Evolutionary conservation across 2,113 vertebrate species (phyloP), one percentile per base, ranked within the genome.

Genomic region (Ochotona princeps): DNA sequence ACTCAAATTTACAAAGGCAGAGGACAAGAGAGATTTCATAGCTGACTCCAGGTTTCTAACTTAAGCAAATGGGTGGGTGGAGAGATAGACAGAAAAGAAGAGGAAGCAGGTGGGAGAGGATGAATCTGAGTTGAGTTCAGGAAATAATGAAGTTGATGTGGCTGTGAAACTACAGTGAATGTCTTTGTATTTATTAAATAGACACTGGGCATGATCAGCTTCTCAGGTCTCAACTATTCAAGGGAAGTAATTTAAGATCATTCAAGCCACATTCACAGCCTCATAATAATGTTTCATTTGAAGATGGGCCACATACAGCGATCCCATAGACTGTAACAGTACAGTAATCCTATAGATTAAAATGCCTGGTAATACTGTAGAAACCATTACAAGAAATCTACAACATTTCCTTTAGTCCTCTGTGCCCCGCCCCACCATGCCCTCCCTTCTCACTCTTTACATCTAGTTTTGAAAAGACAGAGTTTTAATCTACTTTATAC

Each of bases 1-100:
- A 82, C 70, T 96, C 67, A 83, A 69, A 70, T 92, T 92, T 92
- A n/a, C 28, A 65, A 73, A 82, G 49, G 35, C 44, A 18, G 21
- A 32, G 75, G 8, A 30, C 7, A 47, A 83, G 47, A 72, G 38
- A 88, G 30, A 79, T 83, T 86, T 91, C 80, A 74, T 0, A 73
- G 67, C 78, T 20, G 83, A 89, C 60, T 69, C 57, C 1, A 5
- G 21, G 23, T 94, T 89, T 92, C 87, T 78, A 88, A 90, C 12
- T 70, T 57, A 80, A 72, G 88, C 21, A 82, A 49, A 0, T 30
- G 49, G n/a, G 44, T 85, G 13, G 79, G 49, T 92, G 38, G 85
- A 57, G 86, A 70, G 63, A 61, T 7, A 70, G 89, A 25, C 60
- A 11, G 69, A 72, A 65, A 79, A 60, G 49, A 85, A n/a, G 25